These are phyloP conservation scores for Pandemis corylana DNA, from an alignment of 2,888 invertebrate species.

Conservation along the genomic window DNA sequence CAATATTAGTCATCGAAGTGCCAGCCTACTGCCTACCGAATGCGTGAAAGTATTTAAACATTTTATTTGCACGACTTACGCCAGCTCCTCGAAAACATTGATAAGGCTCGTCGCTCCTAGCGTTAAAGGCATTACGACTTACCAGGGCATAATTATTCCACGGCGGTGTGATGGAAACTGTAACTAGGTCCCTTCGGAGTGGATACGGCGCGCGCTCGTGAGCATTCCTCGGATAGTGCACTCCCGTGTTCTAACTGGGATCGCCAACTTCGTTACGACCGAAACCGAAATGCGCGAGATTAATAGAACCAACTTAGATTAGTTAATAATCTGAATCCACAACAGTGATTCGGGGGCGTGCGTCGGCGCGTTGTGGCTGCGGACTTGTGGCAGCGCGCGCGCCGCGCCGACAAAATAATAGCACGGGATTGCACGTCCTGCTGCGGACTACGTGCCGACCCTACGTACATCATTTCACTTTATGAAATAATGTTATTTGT, in stretches of 20 bases:
- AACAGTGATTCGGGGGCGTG: slow-evolving; percentile 46
- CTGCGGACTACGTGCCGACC: slow-evolving; percentile 52
- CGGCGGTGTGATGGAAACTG: slow-evolving; percentile 46
- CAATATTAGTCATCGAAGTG: slow-evolving; percentile 8
- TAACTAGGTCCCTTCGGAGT: slow-evolving; percentile 40
- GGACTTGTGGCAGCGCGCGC: slow-evolving; percentile 57
- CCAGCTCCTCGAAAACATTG: slow-evolving; percentile 46
- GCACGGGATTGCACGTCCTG: slow-evolving; percentile 71
- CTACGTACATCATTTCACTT: slow-evolving; percentile 62
- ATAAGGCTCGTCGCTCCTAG: slow-evolving; percentile 32
- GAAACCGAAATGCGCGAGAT: slow-evolving; percentile 15
- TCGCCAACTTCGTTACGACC: slow-evolving; percentile 12
- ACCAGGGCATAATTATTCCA: slow-evolving; percentile 62
- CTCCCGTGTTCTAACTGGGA: slow-evolving; percentile 2
- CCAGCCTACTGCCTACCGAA: not conserved
- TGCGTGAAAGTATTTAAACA: slow-evolving; percentile 44
- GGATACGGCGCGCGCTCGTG: slow-evolving; percentile 48
- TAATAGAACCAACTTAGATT: slow-evolving; percentile 14
- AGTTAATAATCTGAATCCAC: slow-evolving; percentile 23
- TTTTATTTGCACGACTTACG: slow-evolving; percentile 43
- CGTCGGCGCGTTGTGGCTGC: slow-evolving; percentile 51
- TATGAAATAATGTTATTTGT: slow-evolving; percentile 63
- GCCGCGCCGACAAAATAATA: slow-evolving; percentile 68
- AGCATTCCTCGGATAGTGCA: slow-evolving; percentile 58
- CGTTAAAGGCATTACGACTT: slow-evolving; percentile 47